Base-by-base conservation (phyloP, 2,113 vertebrate genomes). In the Microcebus murinus region DNA sequence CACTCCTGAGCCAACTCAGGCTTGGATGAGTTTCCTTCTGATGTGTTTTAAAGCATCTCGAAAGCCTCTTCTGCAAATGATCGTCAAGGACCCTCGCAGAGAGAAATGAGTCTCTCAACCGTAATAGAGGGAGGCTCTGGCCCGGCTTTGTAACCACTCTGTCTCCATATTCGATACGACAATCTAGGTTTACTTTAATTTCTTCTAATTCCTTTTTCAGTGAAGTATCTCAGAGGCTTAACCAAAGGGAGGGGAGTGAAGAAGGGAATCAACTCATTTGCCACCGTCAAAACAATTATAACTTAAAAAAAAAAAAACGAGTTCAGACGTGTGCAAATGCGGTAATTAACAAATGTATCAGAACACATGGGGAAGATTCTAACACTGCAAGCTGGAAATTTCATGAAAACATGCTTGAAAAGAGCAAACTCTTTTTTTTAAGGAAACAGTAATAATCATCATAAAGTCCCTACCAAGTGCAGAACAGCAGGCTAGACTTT, bases 31-130 rank as follows among this genome's bases (percentile, higher is more conserved):
- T 59, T 94, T 92, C 94, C 76, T 68, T 96, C 48, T 90, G 93
- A 94, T 81, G 85, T 89, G 85, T 89, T 93, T 90, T 63, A 96
- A 94, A 93, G 89, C 50, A 42, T 85, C 92, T 96, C 93, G 48
- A 96, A 97, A 95, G 55, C 95, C 96, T 96, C 96, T 97, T 86
- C 89, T 77, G 25, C 70, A 73, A 91, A 95, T 87, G 90, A 77
- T 84, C 71, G 76, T 97, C 92, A 57, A 96, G 95, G 77, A 94
- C 92, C 61, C 84, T 97, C 3, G 1, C n/a, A 29, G 89, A 82
- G 91, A 59, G 63, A 94, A 90, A 94, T 67, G 84, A 95, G 68
- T 88, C 93, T 92, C 88, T 94, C 93, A 27, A 63, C 80, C 55
- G 48, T 91, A 95, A 97, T 85, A 68, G 90, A 70, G 67, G 86